Conservation (phyloP, 2,888 invertebrate species). For the Pseudococcus longispinus region DNA sequence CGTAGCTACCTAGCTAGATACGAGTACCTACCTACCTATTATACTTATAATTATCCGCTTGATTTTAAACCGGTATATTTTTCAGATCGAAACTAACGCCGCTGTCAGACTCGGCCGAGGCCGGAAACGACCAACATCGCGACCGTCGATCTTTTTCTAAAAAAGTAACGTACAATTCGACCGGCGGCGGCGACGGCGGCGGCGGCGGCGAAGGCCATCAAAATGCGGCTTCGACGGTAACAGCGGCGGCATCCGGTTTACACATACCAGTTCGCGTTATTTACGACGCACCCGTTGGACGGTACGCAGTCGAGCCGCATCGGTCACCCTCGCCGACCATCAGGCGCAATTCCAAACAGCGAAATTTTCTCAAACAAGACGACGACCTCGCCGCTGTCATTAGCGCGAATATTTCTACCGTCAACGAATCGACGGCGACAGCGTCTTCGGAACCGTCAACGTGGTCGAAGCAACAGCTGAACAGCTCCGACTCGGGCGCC, state of each 20-base stretch:
- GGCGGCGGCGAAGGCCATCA: not conserved
- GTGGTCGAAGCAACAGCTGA: too few species aligned
- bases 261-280: conserved; percentile 53
- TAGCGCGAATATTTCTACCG: too few species aligned
- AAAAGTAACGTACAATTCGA: conserved; percentile 27
- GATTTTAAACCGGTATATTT: conserved; percentile 16
- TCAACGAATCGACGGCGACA: too few species aligned
- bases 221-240: too few species aligned
- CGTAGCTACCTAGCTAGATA: too few species aligned
- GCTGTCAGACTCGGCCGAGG: not conserved
- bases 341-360: not conserved
- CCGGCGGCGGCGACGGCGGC: too few species aligned
- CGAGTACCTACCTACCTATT: too few species aligned
- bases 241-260: not conserved
- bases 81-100: conserved; percentile 39
- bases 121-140: not conserved
- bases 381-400: not conserved
- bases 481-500: too few species aligned
- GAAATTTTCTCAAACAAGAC: not conserved
- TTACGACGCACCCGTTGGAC: conserved; percentile 34
- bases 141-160: not conserved
- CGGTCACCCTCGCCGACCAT: not conserved
- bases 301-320: not conserved
- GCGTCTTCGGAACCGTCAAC: too few species aligned
- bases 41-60: too few species aligned